A percentile compares a stretch with the other conserved stretches of the same genome.
Evolutionary conservation across 2,797 vertebrate genomes (phyloP).

Genomic region (Kryptolebias ocellatus): DNA sequence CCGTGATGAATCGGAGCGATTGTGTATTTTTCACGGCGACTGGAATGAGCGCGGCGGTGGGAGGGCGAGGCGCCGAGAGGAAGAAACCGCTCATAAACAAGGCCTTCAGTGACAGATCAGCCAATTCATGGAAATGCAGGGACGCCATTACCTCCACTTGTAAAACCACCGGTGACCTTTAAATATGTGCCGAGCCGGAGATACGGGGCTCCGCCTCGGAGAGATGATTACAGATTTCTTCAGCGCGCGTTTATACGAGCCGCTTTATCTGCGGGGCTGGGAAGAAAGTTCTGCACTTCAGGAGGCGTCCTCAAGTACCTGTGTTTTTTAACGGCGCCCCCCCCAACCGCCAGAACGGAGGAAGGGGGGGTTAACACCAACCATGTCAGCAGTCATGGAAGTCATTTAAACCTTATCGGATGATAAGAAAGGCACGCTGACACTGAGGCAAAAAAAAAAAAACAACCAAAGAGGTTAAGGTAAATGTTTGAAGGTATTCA

Average conservation of each 20-base stretch:
- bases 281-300: constrained; percentile 53
- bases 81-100: constrained; percentile 77
- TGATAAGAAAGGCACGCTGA: constrained; percentile 1
- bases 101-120: constrained; percentile 76
- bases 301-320: constrained; percentile 31
- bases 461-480: background rate
- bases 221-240: constrained; percentile 64
- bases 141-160: constrained; percentile 75
- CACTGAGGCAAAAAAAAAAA: background rate
- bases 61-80: constrained; percentile 52
- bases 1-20: constrained; percentile 77
- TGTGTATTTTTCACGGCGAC: constrained; percentile 73
- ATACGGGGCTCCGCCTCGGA: constrained; percentile 52
- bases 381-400: constrained; percentile 1
- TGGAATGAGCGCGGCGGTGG: constrained; percentile 67
- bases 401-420: constrained; percentile 10
- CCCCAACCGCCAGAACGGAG: background rate
- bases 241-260: constrained; percentile 26
- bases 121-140: constrained; percentile 75
- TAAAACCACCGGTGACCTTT: constrained; percentile 81
- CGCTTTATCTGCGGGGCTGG: constrained; percentile 49
- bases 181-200: constrained; percentile 71
- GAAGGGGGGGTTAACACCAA: background rate
- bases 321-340: constrained; percentile 17
- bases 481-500: background rate